Conservation (phyloP, 2,113 vertebrate species). For the Thomomys bottae region DNA sequence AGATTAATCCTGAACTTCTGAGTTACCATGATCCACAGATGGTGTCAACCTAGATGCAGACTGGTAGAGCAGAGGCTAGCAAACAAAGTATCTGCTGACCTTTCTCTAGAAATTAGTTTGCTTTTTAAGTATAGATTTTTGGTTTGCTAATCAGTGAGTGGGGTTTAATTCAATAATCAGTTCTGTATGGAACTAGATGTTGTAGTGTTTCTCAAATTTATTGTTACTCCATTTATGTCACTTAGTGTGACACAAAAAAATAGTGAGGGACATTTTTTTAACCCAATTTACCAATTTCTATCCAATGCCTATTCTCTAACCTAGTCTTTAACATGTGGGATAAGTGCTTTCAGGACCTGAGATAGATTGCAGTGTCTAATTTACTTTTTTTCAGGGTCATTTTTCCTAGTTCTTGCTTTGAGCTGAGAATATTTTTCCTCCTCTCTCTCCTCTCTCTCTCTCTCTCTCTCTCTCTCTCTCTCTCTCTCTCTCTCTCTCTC, state of each 20-base stretch:
- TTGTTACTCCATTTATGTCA: background rate
- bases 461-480: too few relatives aligned
- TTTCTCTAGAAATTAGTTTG: slow-evolving; percentile 3
- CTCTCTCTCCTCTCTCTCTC: background rate
- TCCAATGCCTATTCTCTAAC: too few relatives aligned
- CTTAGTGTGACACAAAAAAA: background rate
- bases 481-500: too few relatives aligned
- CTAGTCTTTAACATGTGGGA: slow-evolving; percentile 31
- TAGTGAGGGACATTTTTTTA: background rate
- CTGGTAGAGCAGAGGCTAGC: background rate
- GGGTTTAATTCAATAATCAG: background rate
- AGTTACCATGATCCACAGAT: background rate
- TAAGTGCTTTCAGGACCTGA: background rate
- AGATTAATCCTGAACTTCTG: background rate
- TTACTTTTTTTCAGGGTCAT: background rate
- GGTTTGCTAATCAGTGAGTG: slow-evolving; percentile 14
- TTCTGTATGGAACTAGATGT: background rate
- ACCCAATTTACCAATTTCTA: background rate
- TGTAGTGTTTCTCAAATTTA: background rate
- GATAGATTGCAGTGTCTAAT: slow-evolving; percentile 2
- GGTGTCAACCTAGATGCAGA: background rate
- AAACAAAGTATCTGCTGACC: background rate
- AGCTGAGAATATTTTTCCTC: background rate
- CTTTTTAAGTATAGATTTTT: background rate
- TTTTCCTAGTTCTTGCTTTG: background rate